phyloP scores from a whole-genome alignment of 2,113 vertebrate genomes.

The Pogonocichla stellata region DNA sequence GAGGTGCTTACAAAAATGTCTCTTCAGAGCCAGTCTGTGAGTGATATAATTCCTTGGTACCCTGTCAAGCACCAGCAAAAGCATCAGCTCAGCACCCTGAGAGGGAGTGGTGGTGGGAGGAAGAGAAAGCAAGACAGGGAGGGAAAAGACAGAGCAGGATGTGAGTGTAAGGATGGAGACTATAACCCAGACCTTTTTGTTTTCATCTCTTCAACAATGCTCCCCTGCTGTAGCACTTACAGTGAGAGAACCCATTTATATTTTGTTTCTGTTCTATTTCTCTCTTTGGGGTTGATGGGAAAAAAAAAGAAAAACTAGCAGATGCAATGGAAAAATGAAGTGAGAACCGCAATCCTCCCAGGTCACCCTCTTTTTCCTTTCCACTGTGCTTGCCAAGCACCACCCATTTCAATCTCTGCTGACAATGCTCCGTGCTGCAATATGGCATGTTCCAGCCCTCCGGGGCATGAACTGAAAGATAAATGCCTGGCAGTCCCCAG shows the following conservation, averaged over 20 bases:
- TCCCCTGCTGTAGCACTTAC: not conserved
- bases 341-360: constrained; percentile 45
- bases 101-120: not conserved
- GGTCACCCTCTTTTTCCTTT: constrained; percentile 61
- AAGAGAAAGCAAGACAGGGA: not conserved
- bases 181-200: not conserved
- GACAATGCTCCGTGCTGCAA: not conserved
- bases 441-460: not conserved
- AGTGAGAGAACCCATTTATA: not conserved
- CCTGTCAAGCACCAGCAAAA: not conserved
- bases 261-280: constrained; percentile 6
- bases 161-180: not conserved
- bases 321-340: constrained; percentile 70
- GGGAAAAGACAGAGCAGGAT: not conserved
- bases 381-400: constrained; percentile 57
- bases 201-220: not conserved
- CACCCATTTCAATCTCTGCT: not conserved
- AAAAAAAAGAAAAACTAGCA: not conserved
- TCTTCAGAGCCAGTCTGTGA: not conserved
- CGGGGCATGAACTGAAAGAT: not conserved
- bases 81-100: not conserved
- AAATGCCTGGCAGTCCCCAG: not conserved
- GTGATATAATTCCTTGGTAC: not conserved
- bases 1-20: not conserved
- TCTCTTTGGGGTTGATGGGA: not conserved